A percentile compares a stretch with the other conserved stretches of the same genome.
Evolutionary conservation across 2,888 invertebrate species (phyloP).

Genomic region (Flexamia atlantica): DNA sequence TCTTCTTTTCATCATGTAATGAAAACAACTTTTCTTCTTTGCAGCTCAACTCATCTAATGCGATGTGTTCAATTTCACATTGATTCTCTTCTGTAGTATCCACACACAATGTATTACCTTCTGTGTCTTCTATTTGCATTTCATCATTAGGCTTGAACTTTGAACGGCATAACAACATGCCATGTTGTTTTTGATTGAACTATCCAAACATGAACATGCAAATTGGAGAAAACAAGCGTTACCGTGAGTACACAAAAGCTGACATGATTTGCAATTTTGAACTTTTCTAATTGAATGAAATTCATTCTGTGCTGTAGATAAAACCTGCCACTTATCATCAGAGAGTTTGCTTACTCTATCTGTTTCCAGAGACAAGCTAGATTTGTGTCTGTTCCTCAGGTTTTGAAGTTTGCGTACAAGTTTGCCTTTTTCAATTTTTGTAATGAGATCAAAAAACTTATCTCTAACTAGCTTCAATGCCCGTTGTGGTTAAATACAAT

Average conservation of each 20-base stretch:
- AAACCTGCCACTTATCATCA: conserved; percentile 57
- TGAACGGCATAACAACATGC: conserved; percentile 11
- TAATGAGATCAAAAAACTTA: conserved; percentile 50
- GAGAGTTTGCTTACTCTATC: conserved; percentile 20
- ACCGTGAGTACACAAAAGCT: conserved; percentile 48
- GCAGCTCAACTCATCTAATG: not conserved
- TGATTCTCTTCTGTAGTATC: too few relatives aligned
- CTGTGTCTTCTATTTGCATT: too few relatives aligned
- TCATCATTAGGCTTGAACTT: not conserved
- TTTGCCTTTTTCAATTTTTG: conserved; percentile 40
- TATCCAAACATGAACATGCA: conserved; percentile 54
- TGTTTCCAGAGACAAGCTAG: conserved; percentile 23
- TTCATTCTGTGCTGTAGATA: conserved; percentile 21
- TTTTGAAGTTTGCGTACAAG: conserved; percentile 46
- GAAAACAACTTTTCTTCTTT: not conserved
- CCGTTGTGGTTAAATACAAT: too few relatives aligned
- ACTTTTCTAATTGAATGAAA: conserved; percentile 45
- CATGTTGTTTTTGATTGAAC: conserved; percentile 56
- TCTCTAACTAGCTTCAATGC: too few relatives aligned
- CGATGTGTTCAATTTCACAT: not conserved
- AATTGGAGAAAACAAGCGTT: conserved; percentile 59
- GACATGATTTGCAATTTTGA: conserved; percentile 45
- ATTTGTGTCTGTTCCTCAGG: conserved; percentile 21
- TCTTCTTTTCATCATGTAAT: not conserved
- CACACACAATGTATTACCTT: too few relatives aligned